Percentiles rank a stretch among this genome's conserved stretches.
phyloP scores from a whole-genome alignment of 2,113 vertebrate genomes.

The Eclectus roratus region DNA sequence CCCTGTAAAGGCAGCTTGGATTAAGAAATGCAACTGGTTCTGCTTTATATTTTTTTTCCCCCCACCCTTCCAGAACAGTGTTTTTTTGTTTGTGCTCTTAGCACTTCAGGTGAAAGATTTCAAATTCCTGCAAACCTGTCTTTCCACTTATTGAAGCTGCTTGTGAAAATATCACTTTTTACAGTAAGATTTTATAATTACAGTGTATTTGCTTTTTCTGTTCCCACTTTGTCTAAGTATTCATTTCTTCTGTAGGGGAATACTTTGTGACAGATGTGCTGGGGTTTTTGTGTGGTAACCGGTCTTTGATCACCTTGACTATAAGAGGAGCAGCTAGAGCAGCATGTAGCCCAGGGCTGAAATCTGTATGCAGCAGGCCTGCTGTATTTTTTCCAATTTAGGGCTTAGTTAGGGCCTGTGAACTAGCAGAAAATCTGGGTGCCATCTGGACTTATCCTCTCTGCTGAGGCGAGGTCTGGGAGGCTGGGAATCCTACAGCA shows the following conservation, averaged over 20 bases:
- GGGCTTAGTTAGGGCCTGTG: background rate
- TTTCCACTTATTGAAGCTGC: background rate
- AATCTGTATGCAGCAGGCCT: background rate
- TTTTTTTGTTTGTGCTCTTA: conserved; percentile 15
- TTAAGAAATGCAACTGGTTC: conserved; percentile 2
- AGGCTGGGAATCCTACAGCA: background rate
- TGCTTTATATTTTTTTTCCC: background rate
- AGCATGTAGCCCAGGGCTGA: background rate
- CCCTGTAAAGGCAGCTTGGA: background rate
- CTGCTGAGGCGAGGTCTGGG: background rate
- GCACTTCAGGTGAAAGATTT: conserved; percentile 1
- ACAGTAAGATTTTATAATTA: background rate
- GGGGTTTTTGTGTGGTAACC: background rate
- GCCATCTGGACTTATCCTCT: background rate
- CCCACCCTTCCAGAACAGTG: background rate
- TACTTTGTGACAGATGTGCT: background rate
- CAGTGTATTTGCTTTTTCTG: background rate
- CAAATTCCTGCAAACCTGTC: conserved; percentile 23
- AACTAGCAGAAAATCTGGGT: conserved; percentile 23
- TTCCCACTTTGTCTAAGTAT: background rate
- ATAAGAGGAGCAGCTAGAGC: background rate
- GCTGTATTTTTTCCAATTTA: background rate
- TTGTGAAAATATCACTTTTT: background rate
- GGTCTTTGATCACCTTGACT: background rate
- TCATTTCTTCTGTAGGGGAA: background rate